Percentiles rank a stretch among this genome's conserved stretches.
Evolutionary conservation across 2,797 vertebrate species (phyloP).

Genomic region (Sarcoramphus papa): DNA sequence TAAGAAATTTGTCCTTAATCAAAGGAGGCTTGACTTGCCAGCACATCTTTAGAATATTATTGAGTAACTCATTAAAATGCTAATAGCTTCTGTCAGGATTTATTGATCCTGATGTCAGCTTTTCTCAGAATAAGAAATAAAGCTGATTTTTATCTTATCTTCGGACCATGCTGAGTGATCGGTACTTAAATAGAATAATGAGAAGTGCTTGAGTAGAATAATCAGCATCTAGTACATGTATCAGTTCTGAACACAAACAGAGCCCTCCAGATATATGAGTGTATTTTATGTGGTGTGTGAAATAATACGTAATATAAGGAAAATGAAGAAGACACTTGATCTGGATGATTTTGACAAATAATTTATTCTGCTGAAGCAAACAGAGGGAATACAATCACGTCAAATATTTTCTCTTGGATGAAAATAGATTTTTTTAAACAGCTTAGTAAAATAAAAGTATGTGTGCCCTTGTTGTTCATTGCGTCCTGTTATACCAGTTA

Average conservation of each 20-base stretch:
- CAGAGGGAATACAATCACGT: background rate
- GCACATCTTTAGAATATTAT: slow-evolving; percentile 68
- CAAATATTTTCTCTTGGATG: background rate
- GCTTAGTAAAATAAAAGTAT: background rate
- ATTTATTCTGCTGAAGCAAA: background rate
- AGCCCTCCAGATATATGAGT: background rate
- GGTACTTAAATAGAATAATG: slow-evolving; percentile 56
- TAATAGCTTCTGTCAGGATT: slow-evolving; percentile 75
- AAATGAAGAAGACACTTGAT: background rate
- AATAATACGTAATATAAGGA: background rate
- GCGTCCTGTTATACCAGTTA: background rate
- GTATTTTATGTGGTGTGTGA: background rate
- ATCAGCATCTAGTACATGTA: background rate
- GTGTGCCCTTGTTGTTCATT: background rate
- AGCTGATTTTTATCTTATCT: slow-evolving; percentile 65
- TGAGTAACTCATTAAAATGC: slow-evolving; percentile 75
- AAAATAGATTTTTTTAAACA: background rate
- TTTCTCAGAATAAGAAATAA: slow-evolving; percentile 68
- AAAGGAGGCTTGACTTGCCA: slow-evolving; percentile 67
- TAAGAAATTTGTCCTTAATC: slow-evolving; percentile 63
- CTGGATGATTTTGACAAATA: background rate
- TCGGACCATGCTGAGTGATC: slow-evolving; percentile 29
- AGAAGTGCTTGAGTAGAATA: slow-evolving; percentile 36
- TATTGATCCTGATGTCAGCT: slow-evolving; percentile 78
- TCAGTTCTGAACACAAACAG: background rate